Conservation (phyloP, 2,113 vertebrate genomes). For the Saccopteryx bilineata region DNA sequence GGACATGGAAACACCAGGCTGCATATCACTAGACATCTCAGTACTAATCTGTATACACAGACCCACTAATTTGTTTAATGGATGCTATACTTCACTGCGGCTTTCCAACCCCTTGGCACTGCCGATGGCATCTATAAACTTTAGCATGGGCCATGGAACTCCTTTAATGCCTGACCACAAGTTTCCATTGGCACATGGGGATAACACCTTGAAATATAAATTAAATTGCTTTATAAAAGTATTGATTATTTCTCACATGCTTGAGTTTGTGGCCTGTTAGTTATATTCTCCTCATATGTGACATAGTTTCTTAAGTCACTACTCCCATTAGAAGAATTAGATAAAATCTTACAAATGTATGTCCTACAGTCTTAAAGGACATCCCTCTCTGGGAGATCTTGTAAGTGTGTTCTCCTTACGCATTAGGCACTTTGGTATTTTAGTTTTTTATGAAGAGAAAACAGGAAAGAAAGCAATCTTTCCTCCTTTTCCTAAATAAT, state of each 20-base stretch:
- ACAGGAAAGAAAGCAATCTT: neutral
- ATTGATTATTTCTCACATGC: conserved; percentile 25
- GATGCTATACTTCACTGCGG: neutral
- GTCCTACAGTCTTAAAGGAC: neutral
- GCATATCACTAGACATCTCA: neutral
- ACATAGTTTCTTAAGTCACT: neutral
- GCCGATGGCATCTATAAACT: neutral
- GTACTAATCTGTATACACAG: neutral
- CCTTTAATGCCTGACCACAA: neutral
- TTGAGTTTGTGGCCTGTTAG: neutral
- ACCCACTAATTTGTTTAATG: neutral
- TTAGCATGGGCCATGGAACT: neutral
- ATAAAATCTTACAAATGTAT: neutral
- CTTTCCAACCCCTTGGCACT: neutral
- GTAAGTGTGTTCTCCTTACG: neutral
- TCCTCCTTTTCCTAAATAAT: neutral
- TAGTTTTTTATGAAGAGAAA: neutral
- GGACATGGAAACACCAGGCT: neutral
- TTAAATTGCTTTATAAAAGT: conserved; percentile 32
- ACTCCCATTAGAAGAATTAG: neutral
- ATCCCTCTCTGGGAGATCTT: neutral
- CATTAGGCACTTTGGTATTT: neutral
- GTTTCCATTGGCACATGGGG: neutral
- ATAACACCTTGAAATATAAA: conserved; percentile 37
- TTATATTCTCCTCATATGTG: neutral